Evolutionary conservation across 1,140 invertebrate species (phyloP), one percentile per base, ranked within the genome.

Genomic region (Atopsyche davidsoni): DNA sequence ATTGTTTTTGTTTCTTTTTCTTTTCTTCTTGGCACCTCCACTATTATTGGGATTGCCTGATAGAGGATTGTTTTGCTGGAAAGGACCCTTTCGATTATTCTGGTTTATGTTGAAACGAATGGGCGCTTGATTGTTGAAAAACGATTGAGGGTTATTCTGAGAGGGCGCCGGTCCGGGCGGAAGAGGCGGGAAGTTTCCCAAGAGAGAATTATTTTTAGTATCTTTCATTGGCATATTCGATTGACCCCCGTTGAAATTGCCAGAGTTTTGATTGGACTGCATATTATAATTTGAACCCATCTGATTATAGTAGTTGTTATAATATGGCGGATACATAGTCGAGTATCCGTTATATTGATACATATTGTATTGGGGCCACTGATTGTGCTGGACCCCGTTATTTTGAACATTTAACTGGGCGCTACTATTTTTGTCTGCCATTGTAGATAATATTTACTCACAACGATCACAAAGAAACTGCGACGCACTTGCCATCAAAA

Each of bases 1-100:
- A 63, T 76, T 75, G 63, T 82, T 84, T 64, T 83, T 83, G 55
- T 81, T 82, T 57, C 76, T 78, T 65, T 86, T 86, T 47, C 83
- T 78, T 63, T 86, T 86, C 68, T 86, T 87, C 71, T 86, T 86
- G 4, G 77, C 72, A 17, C 73, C 74, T 36, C 75, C 78, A 50
- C 76, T 80, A 52, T 75, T 81, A 18, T 75, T 81, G n/a, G n/a
- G n/a, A n/a, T n/a, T n/a, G 2, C 66, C 60, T 24, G 68, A 52
- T 36, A 72, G 62, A 13, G 69, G 69, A 59, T 72, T 73, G 58
- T 66, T 67, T 54, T 63, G 72, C 57, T 23, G 65, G 52, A 56
- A 53, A 4, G 41, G 25, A 2, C 36, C 47, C 57, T 69, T 70
- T 47, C 62, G 64, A 50, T 24, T 22, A 32, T 73, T 67, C 60